Base-by-base conservation (phyloP, 2,797 vertebrate genomes). In the Cichlasoma orientale region DNA sequence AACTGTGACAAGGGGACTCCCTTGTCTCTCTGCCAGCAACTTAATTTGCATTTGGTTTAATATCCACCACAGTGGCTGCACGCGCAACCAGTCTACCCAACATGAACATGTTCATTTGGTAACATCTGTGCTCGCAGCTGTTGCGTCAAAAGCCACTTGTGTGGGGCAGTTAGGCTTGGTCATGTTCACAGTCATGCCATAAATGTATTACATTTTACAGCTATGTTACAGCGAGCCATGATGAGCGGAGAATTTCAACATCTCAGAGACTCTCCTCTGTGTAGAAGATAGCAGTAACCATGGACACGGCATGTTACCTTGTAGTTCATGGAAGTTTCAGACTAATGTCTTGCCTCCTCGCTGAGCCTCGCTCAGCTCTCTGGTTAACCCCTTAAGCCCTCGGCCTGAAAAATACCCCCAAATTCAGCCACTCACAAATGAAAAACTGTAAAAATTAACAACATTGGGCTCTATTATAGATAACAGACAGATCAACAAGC, bases 71-170 rank as follows among this genome's bases (percentile, higher is more conserved):
- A 25, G 44, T 8, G 74, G 19, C 13, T 44, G 50, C 56, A 55
- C 0, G 6, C 31, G 31, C 29, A 80, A 73, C 47, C 19, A 31
- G 70, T n/a, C 52, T 50, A 31, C 19, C 54, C 11, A 3, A 70
- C 75, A 44, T 47, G 19, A 55, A 82, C 74, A 72, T 66, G 52
- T 86, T 82, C 74, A 79, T 5, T 58, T 68, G 27, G 72, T 13
- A 82, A 82, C 88, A 88, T 83, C 89, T 89, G 88, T 56, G 55
- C 78, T 4, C 23, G 68, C 88, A 86, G 80, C 77, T 89, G 88
- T 73, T 61, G 38, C 59, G 63, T 84, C 18, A 25, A 75, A 77
- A 77, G 56, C 36, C 77, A 77, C 71, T 63, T 7, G 31, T 71
- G 54, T 63, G 58, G 70, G 47, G 61, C 23, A 69, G 56, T 77